Conservation (phyloP, 1,140 invertebrate genomes). For the Palaemon carinicauda region DNA sequence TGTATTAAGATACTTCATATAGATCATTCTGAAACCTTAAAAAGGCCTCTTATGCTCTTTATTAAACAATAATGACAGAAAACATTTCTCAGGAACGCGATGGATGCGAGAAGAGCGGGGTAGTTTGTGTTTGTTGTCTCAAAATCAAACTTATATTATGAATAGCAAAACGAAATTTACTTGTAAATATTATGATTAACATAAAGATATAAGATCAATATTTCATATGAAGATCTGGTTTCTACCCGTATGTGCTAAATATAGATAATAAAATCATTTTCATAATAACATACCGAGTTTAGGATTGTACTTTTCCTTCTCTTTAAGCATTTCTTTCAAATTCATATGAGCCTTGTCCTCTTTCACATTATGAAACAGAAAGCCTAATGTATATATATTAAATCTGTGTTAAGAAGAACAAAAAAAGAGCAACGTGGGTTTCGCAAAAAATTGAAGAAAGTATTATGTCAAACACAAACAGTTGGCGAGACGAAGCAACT, state of each 20-base stretch:
- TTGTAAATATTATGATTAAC: neutral
- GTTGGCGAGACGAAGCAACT: conserved; percentile 18
- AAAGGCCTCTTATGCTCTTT: too few relatives aligned
- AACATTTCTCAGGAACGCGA: neutral
- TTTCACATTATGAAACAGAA: neutral
- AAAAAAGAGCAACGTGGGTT: neutral
- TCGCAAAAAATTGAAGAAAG: conserved; percentile 7
- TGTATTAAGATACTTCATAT: too few relatives aligned
- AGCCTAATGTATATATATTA: conserved; percentile 21
- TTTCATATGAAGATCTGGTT: neutral
- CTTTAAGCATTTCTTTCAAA: conserved; percentile 3
- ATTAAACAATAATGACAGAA: too few relatives aligned
- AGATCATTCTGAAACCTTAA: too few relatives aligned
- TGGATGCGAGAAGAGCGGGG: conserved; percentile 10
- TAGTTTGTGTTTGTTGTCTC: conserved; percentile 37
- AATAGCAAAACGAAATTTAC: neutral
- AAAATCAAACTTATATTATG: conserved; percentile 34
- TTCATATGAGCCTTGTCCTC: neutral
- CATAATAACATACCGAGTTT: conserved; percentile 40
- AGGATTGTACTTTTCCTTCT: neutral
- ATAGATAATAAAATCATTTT: neutral
- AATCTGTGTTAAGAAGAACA: neutral
- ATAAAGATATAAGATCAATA: conserved; percentile 10
- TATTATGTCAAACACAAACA: conserved; percentile 48
- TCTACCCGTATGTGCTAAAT: neutral